phyloP scores from a whole-genome alignment of 2,888 invertebrate species.

The Seira sanloemensis region DNA sequence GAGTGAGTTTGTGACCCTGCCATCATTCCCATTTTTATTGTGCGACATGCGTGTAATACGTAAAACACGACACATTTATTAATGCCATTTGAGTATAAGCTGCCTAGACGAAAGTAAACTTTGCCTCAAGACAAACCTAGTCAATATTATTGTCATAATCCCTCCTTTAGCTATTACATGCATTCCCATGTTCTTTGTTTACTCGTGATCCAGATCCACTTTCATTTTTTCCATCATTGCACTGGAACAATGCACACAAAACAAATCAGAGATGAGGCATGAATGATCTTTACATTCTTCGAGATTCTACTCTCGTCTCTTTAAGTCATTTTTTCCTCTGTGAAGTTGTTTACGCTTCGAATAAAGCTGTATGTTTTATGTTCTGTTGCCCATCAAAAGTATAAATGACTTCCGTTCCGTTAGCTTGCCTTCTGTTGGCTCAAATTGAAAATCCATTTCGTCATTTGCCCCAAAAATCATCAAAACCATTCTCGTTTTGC shows the following conservation, averaged over 20 bases:
- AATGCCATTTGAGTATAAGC: not conserved
- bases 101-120: not conserved
- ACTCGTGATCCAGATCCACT: not conserved
- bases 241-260: not conserved
- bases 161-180: not conserved
- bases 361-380: not conserved
- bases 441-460: no score
- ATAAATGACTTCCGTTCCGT: not conserved
- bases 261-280: not conserved
- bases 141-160: not conserved
- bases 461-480: no score
- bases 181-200: conserved; percentile 4
- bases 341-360: not conserved
- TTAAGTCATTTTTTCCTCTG: not conserved
- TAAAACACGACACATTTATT: no score
- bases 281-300: not conserved
- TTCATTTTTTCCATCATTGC: no score
- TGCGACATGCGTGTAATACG: no score
- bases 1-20: no score
- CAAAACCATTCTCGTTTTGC: no score
- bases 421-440: no score
- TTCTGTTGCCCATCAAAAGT: not conserved
- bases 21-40: conserved; percentile 3
- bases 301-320: no score
- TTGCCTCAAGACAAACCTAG: not conserved